A percentile compares a stretch with the other conserved stretches of the same genome.
These are phyloP conservation scores for Scalopus aquaticus DNA, from an alignment of 2,113 vertebrate genomes.

Conservation along the genomic window DNA sequence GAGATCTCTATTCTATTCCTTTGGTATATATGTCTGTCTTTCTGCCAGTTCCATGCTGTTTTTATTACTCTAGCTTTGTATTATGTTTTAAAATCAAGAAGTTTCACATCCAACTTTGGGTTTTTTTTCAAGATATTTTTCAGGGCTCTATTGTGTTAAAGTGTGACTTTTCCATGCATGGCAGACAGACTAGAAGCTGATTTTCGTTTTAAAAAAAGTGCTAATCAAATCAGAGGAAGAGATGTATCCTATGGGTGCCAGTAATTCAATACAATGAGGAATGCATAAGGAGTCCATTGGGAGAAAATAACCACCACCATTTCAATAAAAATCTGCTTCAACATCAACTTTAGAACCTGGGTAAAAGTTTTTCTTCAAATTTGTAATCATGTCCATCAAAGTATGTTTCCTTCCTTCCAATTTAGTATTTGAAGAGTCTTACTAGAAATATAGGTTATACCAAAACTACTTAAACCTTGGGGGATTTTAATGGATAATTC, in stretches of 20 bases:
- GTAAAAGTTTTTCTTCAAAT: not conserved
- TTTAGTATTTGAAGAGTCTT: not conserved
- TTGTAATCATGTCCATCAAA: not conserved
- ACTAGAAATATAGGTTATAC: not conserved
- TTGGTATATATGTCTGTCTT: not conserved
- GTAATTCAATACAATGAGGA: not conserved
- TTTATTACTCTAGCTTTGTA: too few relatives aligned
- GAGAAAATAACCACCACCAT: not conserved
- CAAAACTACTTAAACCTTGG: not conserved
- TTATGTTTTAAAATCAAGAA: too few relatives aligned
- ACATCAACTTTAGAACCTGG: not conserved
- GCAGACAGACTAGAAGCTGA: not conserved
- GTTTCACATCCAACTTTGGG: not conserved
- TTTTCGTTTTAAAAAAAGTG: not conserved
- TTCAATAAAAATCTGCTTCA: not conserved
- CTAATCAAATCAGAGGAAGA: not conserved
- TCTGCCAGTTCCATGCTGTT: not conserved
- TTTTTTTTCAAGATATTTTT: not conserved
- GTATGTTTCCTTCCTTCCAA: constrained; percentile 3
- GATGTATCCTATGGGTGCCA: not conserved
- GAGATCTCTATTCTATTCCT: not conserved
- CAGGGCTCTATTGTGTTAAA: not conserved
- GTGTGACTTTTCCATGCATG: not conserved
- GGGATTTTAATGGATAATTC: not conserved
- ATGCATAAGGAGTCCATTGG: not conserved